Evolutionary conservation across 2,888 invertebrate genomes (phyloP).

Genomic region (Nephrocerus scutellatus): DNA sequence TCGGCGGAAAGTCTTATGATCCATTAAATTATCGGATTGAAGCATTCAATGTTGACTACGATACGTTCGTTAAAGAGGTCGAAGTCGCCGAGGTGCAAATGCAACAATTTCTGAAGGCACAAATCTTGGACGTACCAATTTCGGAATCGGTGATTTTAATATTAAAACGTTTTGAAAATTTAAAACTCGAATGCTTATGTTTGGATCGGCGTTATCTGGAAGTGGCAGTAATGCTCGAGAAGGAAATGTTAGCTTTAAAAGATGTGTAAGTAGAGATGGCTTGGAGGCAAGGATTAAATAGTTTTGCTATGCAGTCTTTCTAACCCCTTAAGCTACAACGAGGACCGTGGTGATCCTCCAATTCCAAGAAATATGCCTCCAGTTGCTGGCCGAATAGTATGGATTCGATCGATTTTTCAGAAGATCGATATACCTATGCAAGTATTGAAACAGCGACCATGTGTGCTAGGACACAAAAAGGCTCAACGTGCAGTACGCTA

Average conservation of each 20-base stretch:
- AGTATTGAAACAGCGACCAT: slow-evolving; percentile 30
- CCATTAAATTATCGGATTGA: slow-evolving; percentile 69
- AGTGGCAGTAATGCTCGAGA: slow-evolving; percentile 58
- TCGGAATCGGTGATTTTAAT: slow-evolving; percentile 52
- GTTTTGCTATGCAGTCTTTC: background rate
- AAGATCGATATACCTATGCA: slow-evolving; percentile 71
- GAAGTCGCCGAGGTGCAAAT: slow-evolving; percentile 64
- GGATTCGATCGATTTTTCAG: slow-evolving; percentile 72
- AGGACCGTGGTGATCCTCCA: slow-evolving; percentile 65
- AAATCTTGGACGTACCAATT: slow-evolving; percentile 45
- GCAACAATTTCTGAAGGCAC: slow-evolving; percentile 62
- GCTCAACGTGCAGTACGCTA: slow-evolving; percentile 68
- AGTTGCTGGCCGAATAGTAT: slow-evolving; percentile 70
- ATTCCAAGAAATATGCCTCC: slow-evolving; percentile 72
- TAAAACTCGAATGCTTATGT: slow-evolving; percentile 64
- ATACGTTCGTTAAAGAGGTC: slow-evolving; percentile 61
- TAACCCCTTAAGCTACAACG: slow-evolving; percentile 56
- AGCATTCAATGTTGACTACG: slow-evolving; percentile 71
- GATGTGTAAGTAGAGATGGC: slow-evolving; percentile 51
- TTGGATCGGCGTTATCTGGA: slow-evolving; percentile 69
- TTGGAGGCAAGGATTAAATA: background rate
- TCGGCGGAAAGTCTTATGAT: slow-evolving; percentile 69
- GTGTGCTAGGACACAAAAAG: slow-evolving; percentile 56
- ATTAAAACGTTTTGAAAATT: slow-evolving; percentile 60
- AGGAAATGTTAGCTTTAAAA: slow-evolving; percentile 62